Evolutionary conservation across 2,888 invertebrate genomes (phyloP), one percentile per base, ranked within the genome.

Genomic region (Eilema depressum): DNA sequence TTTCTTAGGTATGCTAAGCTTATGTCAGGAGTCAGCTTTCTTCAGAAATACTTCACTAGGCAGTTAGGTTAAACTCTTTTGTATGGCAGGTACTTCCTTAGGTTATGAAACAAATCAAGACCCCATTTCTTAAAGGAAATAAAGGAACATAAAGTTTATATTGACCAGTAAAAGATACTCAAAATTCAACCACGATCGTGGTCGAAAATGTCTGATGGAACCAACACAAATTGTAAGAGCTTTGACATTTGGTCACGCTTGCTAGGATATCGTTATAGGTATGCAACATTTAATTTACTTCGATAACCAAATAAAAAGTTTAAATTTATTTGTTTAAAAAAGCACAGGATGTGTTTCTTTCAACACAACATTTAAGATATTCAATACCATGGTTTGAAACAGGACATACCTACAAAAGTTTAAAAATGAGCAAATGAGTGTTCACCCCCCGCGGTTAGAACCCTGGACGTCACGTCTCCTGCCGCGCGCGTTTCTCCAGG

Each of bases 371-470:
- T 69, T 68, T 59, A 72, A 73, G 73, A 74, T 67, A 75, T 74
- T 76, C 56, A 20, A 76, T 70, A 73, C 69, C 70, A 74, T 68
- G 70, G 57, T 72, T 76, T 71, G 70, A 75, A 75, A 81, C 78
- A 78, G 80, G 82, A 78, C 79, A 81, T 78, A 33, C 57, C 66
- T 57, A 79, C 82, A 83, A 53, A 62, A 26, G 28, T 65, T 84
- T 86, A 85, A 85, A 80, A 80, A 85, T 86, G 84, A 83, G 87
- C 83, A 87, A 89, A 87, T 85, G 86, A 88, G 84, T 83, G 78
- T 68, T 70, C 74, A 80, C 83, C 86, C 89, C 88, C 86, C 83
- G 78, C 79, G 80, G 84, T 75, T 85, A 76, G 83, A 85, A 86
- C 86, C 87, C 82, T 81, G 80, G 65, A 74, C 69, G 68, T 74